phyloP scores from a whole-genome alignment of 2,113 vertebrate genomes.

The Myocastor coypus region DNA sequence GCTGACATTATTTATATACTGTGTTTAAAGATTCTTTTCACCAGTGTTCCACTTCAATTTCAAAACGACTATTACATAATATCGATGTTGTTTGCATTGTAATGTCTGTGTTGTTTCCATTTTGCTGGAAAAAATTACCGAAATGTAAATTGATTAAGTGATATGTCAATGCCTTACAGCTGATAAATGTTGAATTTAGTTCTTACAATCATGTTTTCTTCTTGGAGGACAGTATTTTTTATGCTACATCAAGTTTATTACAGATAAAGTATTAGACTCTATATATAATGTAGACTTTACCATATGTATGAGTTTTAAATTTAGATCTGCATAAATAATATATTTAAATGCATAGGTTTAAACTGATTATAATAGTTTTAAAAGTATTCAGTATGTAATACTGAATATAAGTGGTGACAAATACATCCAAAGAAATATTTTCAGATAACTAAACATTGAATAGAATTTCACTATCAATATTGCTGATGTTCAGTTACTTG shows the following conservation, averaged over 20 bases:
- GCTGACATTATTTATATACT: not conserved
- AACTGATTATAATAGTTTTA: constrained; percentile 12
- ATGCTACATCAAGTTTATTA: not conserved
- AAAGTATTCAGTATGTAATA: constrained; percentile 27
- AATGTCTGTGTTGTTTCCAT: not conserved
- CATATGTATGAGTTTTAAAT: constrained; percentile 5
- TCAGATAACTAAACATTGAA: constrained; percentile 54
- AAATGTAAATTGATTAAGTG: not conserved
- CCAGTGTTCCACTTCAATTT: not conserved
- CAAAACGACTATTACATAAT: not conserved
- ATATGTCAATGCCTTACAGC: not conserved
- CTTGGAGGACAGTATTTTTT: not conserved
- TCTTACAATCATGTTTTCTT: not conserved
- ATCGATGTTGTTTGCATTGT: not conserved
- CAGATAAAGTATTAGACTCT: not conserved
- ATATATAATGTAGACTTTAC: constrained; percentile 19
- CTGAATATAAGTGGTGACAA: constrained; percentile 41
- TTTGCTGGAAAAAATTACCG: not conserved
- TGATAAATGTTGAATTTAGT: not conserved
- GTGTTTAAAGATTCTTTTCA: constrained; percentile 13
- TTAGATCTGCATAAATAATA: constrained; percentile 20
- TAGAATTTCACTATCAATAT: not conserved
- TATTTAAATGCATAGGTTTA: not conserved
- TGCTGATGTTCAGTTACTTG: constrained; percentile 42
- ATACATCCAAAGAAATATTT: constrained; percentile 48